Conservation (phyloP, 2,888 invertebrate species). For the Leptura quadrifasciata region DNA sequence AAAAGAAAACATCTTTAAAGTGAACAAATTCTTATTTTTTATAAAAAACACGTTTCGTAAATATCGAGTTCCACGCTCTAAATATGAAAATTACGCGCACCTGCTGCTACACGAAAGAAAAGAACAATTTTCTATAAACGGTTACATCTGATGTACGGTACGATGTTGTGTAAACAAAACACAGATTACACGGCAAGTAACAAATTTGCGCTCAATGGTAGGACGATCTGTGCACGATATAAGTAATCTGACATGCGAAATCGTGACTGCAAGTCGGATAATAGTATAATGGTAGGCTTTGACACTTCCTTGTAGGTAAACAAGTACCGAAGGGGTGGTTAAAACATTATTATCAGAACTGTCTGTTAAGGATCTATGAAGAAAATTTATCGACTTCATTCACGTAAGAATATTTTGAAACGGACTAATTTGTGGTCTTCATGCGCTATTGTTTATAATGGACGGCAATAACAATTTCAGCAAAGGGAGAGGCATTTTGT, state of each 20-base stretch:
- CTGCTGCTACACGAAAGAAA: not conserved
- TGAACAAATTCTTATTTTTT: no score
- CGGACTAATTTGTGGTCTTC: not conserved
- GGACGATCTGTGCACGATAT: constrained; percentile 35
- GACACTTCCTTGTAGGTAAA: constrained; percentile 47
- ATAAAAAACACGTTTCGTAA: no score
- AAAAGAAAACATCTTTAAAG: no score
- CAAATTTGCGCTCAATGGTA: constrained; percentile 42
- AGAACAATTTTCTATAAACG: constrained; percentile 1
- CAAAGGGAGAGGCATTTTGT: no score
- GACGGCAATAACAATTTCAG: no score
- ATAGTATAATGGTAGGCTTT: constrained; percentile 41
- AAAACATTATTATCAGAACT: not conserved
- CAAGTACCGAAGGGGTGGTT: constrained; percentile 27
- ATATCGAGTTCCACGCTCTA: no score
- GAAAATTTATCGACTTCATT: constrained; percentile 11
- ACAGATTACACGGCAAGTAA: constrained; percentile 40
- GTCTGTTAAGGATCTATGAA: constrained; percentile 18
- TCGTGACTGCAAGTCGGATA: constrained; percentile 48
- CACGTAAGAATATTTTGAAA: constrained; percentile 6
- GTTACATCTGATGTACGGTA: not conserved
- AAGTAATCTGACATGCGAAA: constrained; percentile 45
- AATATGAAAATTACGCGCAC: not conserved
- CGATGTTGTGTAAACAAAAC: constrained; percentile 33
- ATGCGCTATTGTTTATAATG: not conserved